These are phyloP conservation scores for Myotis vivesi DNA, from an alignment of 2,797 vertebrate species.

Conservation along the genomic window DNA sequence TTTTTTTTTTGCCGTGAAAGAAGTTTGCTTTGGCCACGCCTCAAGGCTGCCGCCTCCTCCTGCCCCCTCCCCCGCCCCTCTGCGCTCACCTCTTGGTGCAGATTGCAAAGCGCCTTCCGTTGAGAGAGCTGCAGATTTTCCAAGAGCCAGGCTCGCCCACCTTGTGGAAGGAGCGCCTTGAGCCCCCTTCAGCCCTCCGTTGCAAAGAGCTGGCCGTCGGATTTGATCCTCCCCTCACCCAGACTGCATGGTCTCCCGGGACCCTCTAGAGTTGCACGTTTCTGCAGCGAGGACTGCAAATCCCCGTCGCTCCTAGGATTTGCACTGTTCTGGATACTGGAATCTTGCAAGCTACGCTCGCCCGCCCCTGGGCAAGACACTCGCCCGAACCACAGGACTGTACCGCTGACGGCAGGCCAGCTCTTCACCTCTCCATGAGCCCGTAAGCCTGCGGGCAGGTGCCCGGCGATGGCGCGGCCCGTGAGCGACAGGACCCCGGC, in stretches of 20 bases:
- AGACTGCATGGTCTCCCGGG: conserved; percentile 56
- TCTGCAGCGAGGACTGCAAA: conserved; percentile 56
- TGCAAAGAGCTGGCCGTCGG: conserved; percentile 50
- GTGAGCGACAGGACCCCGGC: conserved; percentile 75
- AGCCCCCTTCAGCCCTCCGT: conserved; percentile 23
- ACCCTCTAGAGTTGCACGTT: conserved; percentile 65
- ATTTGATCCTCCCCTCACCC: conserved; percentile 38
- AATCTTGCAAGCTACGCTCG: conserved; percentile 59
- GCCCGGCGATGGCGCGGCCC: conserved; percentile 75
- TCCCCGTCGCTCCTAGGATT: conserved; percentile 58
- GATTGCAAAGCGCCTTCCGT: conserved; percentile 72
- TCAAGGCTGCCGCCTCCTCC: conserved; percentile 61
- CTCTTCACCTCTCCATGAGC: conserved; percentile 62
- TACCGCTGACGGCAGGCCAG: conserved; percentile 43
- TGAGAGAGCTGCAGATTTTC: conserved; percentile 67
- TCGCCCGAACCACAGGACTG: conserved; percentile 49
- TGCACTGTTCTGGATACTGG: conserved; percentile 63
- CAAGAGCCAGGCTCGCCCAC: conserved; percentile 64
- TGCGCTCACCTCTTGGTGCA: conserved; percentile 76
- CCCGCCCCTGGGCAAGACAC: conserved; percentile 52
- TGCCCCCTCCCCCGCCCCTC: conserved; percentile 60
- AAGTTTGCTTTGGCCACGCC: conserved; percentile 79
- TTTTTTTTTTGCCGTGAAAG: conserved; percentile 72
- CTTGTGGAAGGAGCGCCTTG: conserved; percentile 46
- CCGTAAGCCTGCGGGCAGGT: conserved; percentile 69